A percentile compares a stretch with the other conserved stretches of the same genome.
Evolutionary conservation across 1,140 invertebrate species (phyloP).

Genomic region (Habropoda laboriosa): DNA sequence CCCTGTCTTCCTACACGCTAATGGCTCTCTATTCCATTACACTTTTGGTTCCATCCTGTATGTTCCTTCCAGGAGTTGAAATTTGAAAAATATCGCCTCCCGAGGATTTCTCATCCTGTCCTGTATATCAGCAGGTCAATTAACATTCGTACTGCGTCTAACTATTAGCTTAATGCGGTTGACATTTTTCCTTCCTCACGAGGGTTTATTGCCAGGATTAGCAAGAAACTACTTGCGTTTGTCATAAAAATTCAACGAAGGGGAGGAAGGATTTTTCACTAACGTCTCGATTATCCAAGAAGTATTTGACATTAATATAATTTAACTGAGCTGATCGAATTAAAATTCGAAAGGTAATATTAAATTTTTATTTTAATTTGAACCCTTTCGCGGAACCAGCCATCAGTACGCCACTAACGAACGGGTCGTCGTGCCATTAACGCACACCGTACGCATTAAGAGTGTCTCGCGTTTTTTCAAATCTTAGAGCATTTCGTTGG

Average conservation of each 20-base stretch:
- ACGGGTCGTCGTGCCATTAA: too few relatives aligned
- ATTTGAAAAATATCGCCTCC: not conserved
- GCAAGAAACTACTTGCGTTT: not conserved
- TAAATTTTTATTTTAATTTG: too few relatives aligned
- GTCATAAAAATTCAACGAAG: not conserved
- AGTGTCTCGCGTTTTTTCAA: too few relatives aligned
- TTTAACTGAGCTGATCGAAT: too few relatives aligned
- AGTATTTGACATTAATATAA: too few relatives aligned
- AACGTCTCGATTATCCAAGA: too few relatives aligned
- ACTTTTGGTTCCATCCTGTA: not conserved
- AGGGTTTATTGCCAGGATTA: not conserved
- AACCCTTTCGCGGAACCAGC: too few relatives aligned
- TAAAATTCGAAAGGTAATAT: too few relatives aligned
- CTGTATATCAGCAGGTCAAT: not conserved
- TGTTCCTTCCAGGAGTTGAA: slow-evolving; percentile 1
- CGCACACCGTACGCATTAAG: too few relatives aligned
- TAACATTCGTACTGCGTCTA: not conserved
- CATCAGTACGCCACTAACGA: too few relatives aligned
- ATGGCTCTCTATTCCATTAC: slow-evolving; percentile 5
- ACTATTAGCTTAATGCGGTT: not conserved
- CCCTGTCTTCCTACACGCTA: slow-evolving; percentile 14
- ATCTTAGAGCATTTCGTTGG: too few relatives aligned
- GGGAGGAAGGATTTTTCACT: too few relatives aligned
- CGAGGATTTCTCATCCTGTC: not conserved
- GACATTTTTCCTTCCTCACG: not conserved